A percentile compares a stretch with the other conserved stretches of the same genome.
phyloP scores from a whole-genome alignment of 2,797 vertebrate genomes.

The Aphelocoma californica region DNA sequence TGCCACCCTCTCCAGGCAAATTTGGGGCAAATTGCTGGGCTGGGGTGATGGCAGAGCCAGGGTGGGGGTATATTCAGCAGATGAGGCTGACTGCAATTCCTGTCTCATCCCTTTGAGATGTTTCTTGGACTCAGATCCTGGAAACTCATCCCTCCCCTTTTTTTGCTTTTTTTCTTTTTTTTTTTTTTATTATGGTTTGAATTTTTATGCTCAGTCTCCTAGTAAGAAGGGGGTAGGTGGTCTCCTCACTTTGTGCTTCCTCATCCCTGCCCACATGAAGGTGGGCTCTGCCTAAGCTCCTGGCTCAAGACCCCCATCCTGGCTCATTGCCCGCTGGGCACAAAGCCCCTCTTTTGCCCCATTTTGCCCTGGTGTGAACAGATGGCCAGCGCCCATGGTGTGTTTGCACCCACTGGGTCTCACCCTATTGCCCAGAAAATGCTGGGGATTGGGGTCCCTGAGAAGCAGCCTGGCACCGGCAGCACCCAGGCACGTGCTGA shows the following conservation, averaged over 20 bases:
- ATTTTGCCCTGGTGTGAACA: background rate
- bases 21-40: background rate
- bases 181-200: background rate
- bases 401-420: background rate
- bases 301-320: fast-evolving
- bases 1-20: background rate
- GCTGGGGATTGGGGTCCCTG: background rate
- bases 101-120: background rate
- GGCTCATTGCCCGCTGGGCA: fast-evolving
- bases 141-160: background rate
- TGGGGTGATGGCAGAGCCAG: background rate
- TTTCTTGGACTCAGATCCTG: background rate
- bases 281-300: background rate
- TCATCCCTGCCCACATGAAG: fast-evolving
- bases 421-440: background rate
- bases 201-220: background rate
- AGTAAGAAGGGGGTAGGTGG: background rate
- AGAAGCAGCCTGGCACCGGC: background rate
- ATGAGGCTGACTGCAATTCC: background rate
- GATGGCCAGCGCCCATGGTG: fast-evolving
- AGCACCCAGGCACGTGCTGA: background rate
- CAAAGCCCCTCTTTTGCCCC: background rate
- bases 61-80: background rate
- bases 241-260: background rate
- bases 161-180: background rate